A percentile compares a stretch with the other conserved stretches of the same genome.
phyloP scores from a whole-genome alignment of 2,888 invertebrate genomes.

The Spialia ferax region DNA sequence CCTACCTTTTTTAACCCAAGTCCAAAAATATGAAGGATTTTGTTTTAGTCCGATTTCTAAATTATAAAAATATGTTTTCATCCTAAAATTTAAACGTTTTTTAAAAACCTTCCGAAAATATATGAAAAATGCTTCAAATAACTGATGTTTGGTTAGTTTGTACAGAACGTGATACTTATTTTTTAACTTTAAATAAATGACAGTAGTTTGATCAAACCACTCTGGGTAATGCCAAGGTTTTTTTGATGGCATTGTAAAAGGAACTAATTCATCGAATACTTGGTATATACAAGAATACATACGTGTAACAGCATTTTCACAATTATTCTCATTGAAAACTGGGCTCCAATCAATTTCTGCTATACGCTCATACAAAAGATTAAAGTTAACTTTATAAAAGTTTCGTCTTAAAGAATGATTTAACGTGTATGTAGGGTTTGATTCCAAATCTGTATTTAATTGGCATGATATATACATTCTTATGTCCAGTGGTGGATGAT shows the following conservation, averaged over 20 bases:
- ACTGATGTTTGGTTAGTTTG: background rate
- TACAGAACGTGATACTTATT: background rate
- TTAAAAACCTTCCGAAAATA: background rate
- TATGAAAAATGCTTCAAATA: slow-evolving; percentile 1
- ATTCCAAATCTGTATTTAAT: too few species aligned
- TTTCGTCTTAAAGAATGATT: too few species aligned
- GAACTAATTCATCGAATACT: background rate
- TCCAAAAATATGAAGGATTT: background rate
- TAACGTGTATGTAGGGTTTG: too few species aligned
- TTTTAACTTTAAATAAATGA: background rate
- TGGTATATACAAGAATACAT: background rate
- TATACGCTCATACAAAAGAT: too few species aligned
- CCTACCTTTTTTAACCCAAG: background rate
- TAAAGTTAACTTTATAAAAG: too few species aligned
- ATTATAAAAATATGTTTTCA: background rate
- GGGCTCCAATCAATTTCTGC: too few species aligned
- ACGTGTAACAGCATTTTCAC: background rate
- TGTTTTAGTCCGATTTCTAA: background rate
- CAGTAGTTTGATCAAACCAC: background rate
- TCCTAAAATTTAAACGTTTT: background rate
- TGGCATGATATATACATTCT: too few species aligned
- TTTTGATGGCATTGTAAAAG: background rate
- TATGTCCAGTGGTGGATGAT: background rate
- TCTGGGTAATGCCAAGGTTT: background rate
- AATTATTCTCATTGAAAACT: too few species aligned